These are phyloP conservation scores for Serranus cabrilla DNA, from an alignment of 2,797 vertebrate genomes.

Conservation along the genomic window DNA sequence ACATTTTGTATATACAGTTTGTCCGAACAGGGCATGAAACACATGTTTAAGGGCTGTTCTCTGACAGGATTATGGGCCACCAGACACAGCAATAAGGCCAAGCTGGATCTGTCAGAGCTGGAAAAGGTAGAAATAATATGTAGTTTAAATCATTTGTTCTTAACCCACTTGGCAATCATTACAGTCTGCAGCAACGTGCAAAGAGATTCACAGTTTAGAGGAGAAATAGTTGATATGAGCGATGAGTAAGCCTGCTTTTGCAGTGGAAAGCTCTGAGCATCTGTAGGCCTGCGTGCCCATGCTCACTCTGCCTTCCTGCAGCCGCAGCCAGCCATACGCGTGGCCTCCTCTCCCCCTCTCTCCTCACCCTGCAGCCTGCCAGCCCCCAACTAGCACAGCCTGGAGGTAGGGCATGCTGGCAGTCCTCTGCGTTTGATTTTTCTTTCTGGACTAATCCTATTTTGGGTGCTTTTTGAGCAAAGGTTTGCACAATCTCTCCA, in stretches of 20 bases:
- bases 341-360: slow-evolving; percentile 27
- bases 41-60: slow-evolving; percentile 22
- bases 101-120: slow-evolving; percentile 30
- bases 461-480: slow-evolving; percentile 68
- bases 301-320: slow-evolving; percentile 48
- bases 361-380: slow-evolving; percentile 46
- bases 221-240: slow-evolving; percentile 30
- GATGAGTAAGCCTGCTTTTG: slow-evolving; percentile 44
- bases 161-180: slow-evolving; percentile 35
- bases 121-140: slow-evolving; percentile 10
- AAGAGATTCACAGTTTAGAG: slow-evolving; percentile 36
- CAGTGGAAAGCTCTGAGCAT: slow-evolving; percentile 56
- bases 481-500: slow-evolving; percentile 66
- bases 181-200: slow-evolving; percentile 12
- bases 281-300: slow-evolving; percentile 55
- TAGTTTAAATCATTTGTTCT: slow-evolving; percentile 17
- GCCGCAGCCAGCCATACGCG: slow-evolving; percentile 40
- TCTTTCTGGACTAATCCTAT: slow-evolving; percentile 63
- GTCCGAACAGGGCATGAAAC: slow-evolving; percentile 27
- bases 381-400: slow-evolving; percentile 64
- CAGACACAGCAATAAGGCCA: slow-evolving; percentile 30
- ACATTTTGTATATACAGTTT: slow-evolving; percentile 21
- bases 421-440: slow-evolving; percentile 23
- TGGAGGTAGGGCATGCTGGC: slow-evolving; percentile 73
- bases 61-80: slow-evolving; percentile 41